Conservation (phyloP, 2,888 invertebrate species). For the Hyppa rectilinea region DNA sequence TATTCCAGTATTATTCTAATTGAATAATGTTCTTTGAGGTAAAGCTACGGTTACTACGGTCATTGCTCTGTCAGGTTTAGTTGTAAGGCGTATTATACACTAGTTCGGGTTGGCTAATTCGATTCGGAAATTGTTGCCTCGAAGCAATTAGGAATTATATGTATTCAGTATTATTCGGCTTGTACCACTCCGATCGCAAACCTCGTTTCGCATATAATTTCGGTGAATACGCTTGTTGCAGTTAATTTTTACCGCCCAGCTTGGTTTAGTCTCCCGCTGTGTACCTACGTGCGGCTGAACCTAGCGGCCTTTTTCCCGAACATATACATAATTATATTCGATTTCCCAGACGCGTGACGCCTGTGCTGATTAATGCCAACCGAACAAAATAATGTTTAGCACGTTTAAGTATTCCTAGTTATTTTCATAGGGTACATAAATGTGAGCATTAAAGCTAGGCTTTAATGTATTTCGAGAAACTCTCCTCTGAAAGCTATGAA, state of each 20-base stretch:
- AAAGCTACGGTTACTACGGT: neutral
- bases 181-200: neutral
- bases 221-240: neutral
- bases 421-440: neutral
- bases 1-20: constrained; percentile 15
- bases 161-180: neutral
- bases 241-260: neutral
- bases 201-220: neutral
- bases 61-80: constrained; percentile 1
- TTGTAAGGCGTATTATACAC: neutral
- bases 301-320: neutral
- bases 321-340: neutral
- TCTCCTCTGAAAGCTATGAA: neutral
- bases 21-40: constrained; percentile 13
- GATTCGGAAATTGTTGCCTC: neutral
- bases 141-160: neutral
- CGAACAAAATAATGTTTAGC: neutral
- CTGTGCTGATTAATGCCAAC: neutral
- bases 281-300: neutral
- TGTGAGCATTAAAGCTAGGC: neutral
- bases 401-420: neutral
- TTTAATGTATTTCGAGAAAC: neutral
- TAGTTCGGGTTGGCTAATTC: neutral
- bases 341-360: neutral
- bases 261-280: neutral